phyloP scores from a whole-genome alignment of 2,888 invertebrate species.

The Camponotus fellah region DNA sequence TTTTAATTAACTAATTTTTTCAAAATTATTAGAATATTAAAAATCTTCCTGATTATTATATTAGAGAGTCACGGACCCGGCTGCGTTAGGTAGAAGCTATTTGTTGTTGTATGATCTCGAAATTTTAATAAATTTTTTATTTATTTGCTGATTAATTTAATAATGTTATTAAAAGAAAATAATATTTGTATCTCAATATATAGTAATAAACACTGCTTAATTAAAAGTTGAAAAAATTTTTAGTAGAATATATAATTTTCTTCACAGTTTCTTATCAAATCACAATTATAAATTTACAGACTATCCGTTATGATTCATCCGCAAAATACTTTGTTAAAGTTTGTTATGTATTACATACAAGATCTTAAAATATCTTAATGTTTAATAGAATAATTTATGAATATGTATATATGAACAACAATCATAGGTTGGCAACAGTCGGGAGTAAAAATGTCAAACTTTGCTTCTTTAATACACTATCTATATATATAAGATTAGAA shows the following conservation, averaged over 20 bases:
- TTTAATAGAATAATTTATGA: slow-evolving; percentile 5
- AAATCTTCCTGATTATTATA: no score
- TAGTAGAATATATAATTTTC: neutral
- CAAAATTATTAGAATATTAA: no score
- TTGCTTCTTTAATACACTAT: neutral
- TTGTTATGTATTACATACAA: neutral
- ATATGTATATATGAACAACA: neutral
- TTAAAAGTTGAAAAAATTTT: slow-evolving; percentile 23
- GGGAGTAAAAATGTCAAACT: neutral
- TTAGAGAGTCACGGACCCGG: no score
- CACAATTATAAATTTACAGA: slow-evolving; percentile 2
- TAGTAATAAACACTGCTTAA: neutral
- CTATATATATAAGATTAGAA: neutral
- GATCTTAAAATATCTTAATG: neutral
- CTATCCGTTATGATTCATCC: neutral
- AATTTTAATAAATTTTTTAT: no score
- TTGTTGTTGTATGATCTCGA: no score
- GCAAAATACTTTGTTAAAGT: slow-evolving; percentile 18
- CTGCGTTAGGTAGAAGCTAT: no score
- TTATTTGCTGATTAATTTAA: no score
- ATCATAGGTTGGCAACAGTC: no score
- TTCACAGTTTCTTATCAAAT: slow-evolving; percentile 26
- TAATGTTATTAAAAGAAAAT: no score
- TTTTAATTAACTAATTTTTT: no score
- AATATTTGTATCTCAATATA: neutral